phyloP scores from a whole-genome alignment of 2,113 vertebrate species.

The Hoplias malabaricus region DNA sequence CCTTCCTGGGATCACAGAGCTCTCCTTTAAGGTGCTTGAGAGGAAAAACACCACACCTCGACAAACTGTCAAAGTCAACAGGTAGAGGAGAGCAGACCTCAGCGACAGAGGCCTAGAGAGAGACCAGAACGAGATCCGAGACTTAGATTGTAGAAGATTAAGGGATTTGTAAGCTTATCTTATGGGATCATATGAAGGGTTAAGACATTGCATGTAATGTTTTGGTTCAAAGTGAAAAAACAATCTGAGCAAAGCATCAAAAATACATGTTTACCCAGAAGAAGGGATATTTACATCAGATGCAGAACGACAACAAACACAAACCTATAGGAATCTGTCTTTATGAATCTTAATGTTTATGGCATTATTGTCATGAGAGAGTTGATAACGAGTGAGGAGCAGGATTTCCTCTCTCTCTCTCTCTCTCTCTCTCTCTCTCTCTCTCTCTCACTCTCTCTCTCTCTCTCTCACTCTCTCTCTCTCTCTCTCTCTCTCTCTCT shows the following conservation, averaged over 20 bases:
- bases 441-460: too few species aligned
- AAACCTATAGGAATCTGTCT: too few species aligned
- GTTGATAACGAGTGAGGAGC: too few species aligned
- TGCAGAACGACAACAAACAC: too few species aligned
- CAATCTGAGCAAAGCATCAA: neutral
- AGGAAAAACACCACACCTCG: conserved; percentile 23
- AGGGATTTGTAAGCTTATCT: neutral
- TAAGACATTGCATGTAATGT: neutral
- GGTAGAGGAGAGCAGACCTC: neutral
- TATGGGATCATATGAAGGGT: neutral
- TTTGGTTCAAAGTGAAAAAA: neutral
- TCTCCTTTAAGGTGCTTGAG: neutral
- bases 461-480: too few species aligned
- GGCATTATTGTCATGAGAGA: too few species aligned
- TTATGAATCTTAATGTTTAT: too few species aligned
- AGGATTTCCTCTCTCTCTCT: too few species aligned
- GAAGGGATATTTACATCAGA: neutral
- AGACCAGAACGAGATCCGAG: neutral
- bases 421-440: too few species aligned
- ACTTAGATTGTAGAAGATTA: neutral
- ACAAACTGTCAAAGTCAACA: conserved; percentile 40
- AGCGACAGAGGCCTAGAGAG: neutral
- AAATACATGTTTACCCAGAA: neutral
- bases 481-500: too few species aligned
- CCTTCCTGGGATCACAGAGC: neutral